Conservation (phyloP, 2,888 invertebrate species). For the Xylophagus ater region DNA sequence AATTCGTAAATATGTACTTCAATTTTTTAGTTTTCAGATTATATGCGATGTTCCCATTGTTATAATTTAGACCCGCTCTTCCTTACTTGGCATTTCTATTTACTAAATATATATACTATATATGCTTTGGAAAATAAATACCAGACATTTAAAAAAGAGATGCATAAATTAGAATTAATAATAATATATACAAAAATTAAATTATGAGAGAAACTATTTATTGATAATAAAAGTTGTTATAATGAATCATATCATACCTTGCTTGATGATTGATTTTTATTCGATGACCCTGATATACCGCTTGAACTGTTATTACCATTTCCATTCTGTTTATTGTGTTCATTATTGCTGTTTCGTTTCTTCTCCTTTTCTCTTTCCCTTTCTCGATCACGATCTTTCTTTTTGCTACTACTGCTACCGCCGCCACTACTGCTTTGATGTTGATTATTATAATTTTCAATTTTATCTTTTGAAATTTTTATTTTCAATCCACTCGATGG, state of each 20-base stretch:
- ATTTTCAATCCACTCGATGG: constrained; percentile 52
- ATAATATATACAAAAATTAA: constrained; percentile 3
- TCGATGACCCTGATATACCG: constrained; percentile 13
- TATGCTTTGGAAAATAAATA: too few relatives aligned
- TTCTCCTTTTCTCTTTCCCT: constrained; percentile 28
- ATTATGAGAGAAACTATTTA: not conserved
- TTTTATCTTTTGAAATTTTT: constrained; percentile 67
- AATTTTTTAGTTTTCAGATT: too few relatives aligned
- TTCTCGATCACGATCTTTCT: constrained; percentile 35
- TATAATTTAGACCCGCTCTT: too few relatives aligned
- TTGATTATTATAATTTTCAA: constrained; percentile 41
- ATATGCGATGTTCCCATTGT: too few relatives aligned
- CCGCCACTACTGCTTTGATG: constrained; percentile 18
- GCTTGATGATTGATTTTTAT: constrained; percentile 21
- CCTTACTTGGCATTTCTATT: too few relatives aligned
- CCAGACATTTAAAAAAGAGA: not conserved
- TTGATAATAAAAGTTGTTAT: too few relatives aligned
- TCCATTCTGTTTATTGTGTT: constrained; percentile 31
- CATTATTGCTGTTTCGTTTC: constrained; percentile 26
- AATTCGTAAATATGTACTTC: too few relatives aligned
- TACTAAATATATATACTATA: too few relatives aligned
- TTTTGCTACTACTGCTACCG: constrained; percentile 33
- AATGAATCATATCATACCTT: too few relatives aligned
- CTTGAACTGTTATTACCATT: constrained; percentile 14
- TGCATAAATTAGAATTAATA: not conserved